Evolutionary conservation across 2,797 vertebrate genomes (phyloP), one percentile per base, ranked within the genome.

Genomic region (Cichlasoma orientale): DNA sequence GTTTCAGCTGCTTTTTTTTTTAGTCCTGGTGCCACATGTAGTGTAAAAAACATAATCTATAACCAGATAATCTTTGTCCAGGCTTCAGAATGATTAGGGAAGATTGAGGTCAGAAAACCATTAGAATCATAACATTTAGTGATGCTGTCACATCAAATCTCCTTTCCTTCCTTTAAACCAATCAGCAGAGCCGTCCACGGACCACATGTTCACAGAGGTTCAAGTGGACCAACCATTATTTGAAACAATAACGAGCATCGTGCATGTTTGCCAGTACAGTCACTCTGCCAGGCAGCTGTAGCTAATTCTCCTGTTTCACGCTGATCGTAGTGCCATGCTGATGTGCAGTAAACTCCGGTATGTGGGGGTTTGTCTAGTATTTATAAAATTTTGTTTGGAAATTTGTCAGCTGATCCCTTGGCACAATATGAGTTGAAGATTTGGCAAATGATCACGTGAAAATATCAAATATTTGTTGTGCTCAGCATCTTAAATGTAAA

Each of bases 91-190:
- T 92, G 92, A 93, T 95, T 94, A 93, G 84, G 85, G 59, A 90
- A 94, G 94, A 96, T 96, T 96, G 88, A 94, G 95, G 95, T 96
- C 95, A 95, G 88, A 92, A 94, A 94, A 90, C 87, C 93, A 95
- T 94, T 94, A 91, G 77, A 93, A 92, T 94, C 93, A 92, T 90
- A 90, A 90, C 90, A 92, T 92, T 74, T 89, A 74, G 68, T 87
- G 82, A 79, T 10, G 27, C 72, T 71, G 71, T 82, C 73, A 73
- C 78, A 81, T 58, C 81, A 87, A 85, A 86, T 84, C 88, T 77
- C 53, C 23, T 78, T 83, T 72, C 63, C 9, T 76, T 77, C 70
- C 50, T 85, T 74, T 80, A 29, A 71, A 79, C 84, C 90, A 92
- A 88, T 91, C 84, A 74, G 81, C 63, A 61, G 79, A 78, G 77